Percentiles rank a stretch among this genome's conserved stretches.
phyloP scores from a whole-genome alignment of 2,113 vertebrate species.

The Datnioides undecimradiatus region DNA sequence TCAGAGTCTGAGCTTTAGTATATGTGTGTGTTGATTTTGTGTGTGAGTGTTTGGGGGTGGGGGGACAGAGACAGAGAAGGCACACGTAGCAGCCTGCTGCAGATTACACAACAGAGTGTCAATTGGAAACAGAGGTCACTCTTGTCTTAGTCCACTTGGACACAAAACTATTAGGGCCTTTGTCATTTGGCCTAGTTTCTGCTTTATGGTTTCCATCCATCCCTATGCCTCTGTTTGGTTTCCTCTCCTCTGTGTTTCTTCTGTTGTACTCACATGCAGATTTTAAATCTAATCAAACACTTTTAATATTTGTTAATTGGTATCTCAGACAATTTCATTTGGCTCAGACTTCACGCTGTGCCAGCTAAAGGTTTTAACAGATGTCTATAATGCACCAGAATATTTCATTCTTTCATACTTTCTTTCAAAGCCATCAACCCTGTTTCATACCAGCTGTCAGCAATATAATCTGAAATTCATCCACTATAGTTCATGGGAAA shows the following conservation, averaged over 20 bases:
- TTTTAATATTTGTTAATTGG: not conserved
- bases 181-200: conserved; percentile 28
- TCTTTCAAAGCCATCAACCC: not conserved
- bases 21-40: conserved; percentile 30
- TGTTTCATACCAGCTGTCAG: not conserved
- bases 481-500: not conserved
- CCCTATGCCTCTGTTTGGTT: not conserved
- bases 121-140: conserved; percentile 23
- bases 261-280: not conserved
- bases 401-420: not conserved
- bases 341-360: not conserved
- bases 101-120: conserved; percentile 47
- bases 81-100: conserved; percentile 19
- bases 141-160: conserved; percentile 28
- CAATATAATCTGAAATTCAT: not conserved
- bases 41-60: conserved; percentile 5
- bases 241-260: not conserved
- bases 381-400: not conserved
- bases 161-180: conserved; percentile 38
- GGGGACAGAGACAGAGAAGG: conserved; percentile 7
- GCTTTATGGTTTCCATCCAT: not conserved
- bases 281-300: not conserved
- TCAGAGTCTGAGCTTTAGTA: conserved; percentile 34
- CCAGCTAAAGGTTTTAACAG: not conserved
- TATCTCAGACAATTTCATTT: not conserved